Conservation (phyloP, 2,797 vertebrate genomes). For the Parauchenoglanis punctatus region DNA sequence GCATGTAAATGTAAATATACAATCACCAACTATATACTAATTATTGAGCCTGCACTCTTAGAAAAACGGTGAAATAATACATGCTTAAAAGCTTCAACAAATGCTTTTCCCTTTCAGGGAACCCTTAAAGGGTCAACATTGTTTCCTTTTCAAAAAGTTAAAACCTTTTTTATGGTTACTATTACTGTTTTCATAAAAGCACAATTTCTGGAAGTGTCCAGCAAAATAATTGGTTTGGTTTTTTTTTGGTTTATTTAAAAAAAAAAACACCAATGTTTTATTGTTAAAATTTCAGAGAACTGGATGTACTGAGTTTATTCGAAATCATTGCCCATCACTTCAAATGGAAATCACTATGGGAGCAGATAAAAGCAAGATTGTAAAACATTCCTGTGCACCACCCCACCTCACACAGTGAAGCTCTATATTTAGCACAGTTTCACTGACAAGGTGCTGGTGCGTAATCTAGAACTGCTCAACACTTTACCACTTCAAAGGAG, state of each 20-base stretch:
- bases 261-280: background rate
- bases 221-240: background rate
- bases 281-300: background rate
- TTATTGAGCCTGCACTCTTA: background rate
- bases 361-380: background rate
- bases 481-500: background rate
- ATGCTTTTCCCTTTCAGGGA: background rate
- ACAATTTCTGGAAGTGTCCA: background rate
- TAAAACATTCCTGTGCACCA: background rate
- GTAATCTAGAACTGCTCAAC: background rate
- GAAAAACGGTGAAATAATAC: background rate
- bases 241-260: background rate
- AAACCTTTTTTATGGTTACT: background rate
- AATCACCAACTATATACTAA: background rate
- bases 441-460: background rate
- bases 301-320: background rate
- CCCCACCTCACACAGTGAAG: background rate
- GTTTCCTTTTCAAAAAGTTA: background rate
- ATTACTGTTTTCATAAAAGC: background rate
- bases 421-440: slow-evolving; percentile 7
- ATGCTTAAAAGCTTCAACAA: background rate
- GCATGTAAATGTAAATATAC: background rate
- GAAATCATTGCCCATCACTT: background rate
- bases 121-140: background rate
- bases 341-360: background rate